Evolutionary conservation across 2,888 invertebrate genomes (phyloP), one percentile per base, ranked within the genome.

Genomic region (Pammene aurita): DNA sequence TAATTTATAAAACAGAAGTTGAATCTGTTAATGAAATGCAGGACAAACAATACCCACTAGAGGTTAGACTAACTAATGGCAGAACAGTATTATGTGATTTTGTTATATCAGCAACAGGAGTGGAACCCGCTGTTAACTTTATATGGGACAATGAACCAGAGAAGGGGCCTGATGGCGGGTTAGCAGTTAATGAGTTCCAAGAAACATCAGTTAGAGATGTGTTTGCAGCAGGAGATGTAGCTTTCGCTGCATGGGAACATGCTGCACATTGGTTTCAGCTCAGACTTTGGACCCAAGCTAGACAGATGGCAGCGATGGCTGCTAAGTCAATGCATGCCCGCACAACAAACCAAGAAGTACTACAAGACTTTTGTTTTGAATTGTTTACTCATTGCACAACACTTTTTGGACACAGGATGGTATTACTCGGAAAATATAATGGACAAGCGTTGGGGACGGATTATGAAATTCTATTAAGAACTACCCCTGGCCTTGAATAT

Each of bases 351-450:
- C 95, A 96, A 86, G 92, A 93, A 73, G 93, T 96, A 13, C 89
- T 95, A 67, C 97, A 96, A 88, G 99, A 99, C 86, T 98, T 99
- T 85, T 98, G 98, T 84, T 99, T 99, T 91, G 99, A 99, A 89
- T 88, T 99, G 44, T 99, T 99, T 83, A 96, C 98, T 0, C 99
- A 99, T 88, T 97, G 98, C 16, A 99, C 99, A 0, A 95, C 95
- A 72, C 96, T 99, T 76, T 99, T 98, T 92, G 98, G 97, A 4
- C 97, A 95, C 81, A 98, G 98, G 93, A 97, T 99, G 1, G 95
- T 99, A 18, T 91, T 99, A 62, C 89, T 99, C 56, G 99, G 99
- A 9, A 94, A 97, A 71, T 99, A 95, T 83, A 99, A 99, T 93
- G 98, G 97, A 0, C 99, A 99, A 87, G 96, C 95, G 9, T 88